Evolutionary conservation across 53 echinoderm and acorn worm species (phyloP).

Genomic region (Holothuria leucospilota): DNA sequence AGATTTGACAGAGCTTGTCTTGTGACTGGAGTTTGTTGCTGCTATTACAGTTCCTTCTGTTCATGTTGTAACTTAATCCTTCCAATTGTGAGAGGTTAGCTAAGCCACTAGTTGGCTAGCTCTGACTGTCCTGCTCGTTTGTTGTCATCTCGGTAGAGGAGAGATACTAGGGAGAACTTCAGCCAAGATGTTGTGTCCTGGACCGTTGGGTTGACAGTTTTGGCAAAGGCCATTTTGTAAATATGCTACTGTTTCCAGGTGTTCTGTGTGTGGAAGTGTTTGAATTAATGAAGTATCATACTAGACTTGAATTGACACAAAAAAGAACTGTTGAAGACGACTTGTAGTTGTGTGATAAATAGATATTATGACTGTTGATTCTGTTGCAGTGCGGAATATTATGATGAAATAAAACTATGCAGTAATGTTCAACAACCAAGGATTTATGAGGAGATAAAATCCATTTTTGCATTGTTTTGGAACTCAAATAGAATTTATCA

Average conservation of each 20-base stretch:
- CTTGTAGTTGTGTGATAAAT: no score
- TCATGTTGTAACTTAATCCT: conserved; percentile 33
- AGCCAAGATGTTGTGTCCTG: conserved; percentile 32
- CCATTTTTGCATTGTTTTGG: no score
- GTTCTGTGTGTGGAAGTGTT: conserved; percentile 8
- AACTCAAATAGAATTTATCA: no score
- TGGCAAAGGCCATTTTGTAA: conserved; percentile 31
- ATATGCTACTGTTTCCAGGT: not conserved
- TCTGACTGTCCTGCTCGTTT: conserved; percentile 14
- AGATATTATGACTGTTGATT: no score
- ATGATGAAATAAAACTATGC: no score
- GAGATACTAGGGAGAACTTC: not conserved
- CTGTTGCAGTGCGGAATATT: no score
- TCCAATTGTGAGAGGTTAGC: conserved; percentile 13
- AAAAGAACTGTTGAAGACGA: no score
- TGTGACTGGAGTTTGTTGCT: no score
- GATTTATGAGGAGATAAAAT: no score
- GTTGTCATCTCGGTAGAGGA: not conserved
- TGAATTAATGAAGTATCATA: not conserved
- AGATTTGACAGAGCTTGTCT: no score
- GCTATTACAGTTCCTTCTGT: not conserved
- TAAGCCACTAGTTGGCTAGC: not conserved
- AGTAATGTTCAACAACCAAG: no score
- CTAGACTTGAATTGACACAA: no score
- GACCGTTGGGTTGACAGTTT: conserved; percentile 2